Conservation (phyloP, 2,113 vertebrate genomes). For the Toxotes chatareus region DNA sequence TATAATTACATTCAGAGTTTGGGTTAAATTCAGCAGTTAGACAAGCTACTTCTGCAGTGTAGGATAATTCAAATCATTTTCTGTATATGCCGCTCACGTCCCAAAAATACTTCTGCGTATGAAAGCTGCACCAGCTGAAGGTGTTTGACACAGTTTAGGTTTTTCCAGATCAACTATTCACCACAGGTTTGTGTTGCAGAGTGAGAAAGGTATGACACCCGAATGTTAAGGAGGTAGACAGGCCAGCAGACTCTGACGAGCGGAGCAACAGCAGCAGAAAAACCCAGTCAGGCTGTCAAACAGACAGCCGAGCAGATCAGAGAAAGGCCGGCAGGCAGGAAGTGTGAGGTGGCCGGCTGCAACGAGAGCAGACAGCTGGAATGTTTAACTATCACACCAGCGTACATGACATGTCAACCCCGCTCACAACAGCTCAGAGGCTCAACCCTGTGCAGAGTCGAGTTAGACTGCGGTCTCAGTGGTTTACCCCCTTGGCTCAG, state of each 20-base stretch:
- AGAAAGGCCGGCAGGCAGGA: conserved; percentile 49
- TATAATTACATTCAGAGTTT: conserved; percentile 2
- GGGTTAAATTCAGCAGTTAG: conserved; percentile 8
- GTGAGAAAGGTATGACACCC: not conserved
- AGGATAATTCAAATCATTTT: conserved; percentile 23
- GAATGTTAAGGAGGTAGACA: not conserved
- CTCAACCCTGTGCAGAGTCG: not conserved
- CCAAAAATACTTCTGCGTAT: not conserved
- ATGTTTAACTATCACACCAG: conserved; percentile 55
- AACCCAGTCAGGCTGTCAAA: conserved; percentile 28
- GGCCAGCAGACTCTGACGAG: not conserved
- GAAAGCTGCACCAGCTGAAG: conserved; percentile 9
- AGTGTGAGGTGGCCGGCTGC: conserved; percentile 49
- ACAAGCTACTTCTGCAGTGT: not conserved
- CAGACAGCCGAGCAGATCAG: conserved; percentile 43
- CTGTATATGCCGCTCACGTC: conserved; percentile 7
- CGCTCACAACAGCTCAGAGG: conserved; percentile 37
- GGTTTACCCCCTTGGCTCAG: not conserved
- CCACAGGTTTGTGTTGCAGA: not conserved
- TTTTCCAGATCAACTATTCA: not conserved
- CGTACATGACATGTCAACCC: conserved; percentile 36
- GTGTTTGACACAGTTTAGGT: conserved; percentile 16
- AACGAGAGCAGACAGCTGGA: conserved; percentile 67
- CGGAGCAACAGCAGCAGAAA: not conserved
- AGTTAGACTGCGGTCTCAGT: not conserved